phyloP scores from a whole-genome alignment of 2,888 invertebrate genomes.

The Epiblema foenella region DNA sequence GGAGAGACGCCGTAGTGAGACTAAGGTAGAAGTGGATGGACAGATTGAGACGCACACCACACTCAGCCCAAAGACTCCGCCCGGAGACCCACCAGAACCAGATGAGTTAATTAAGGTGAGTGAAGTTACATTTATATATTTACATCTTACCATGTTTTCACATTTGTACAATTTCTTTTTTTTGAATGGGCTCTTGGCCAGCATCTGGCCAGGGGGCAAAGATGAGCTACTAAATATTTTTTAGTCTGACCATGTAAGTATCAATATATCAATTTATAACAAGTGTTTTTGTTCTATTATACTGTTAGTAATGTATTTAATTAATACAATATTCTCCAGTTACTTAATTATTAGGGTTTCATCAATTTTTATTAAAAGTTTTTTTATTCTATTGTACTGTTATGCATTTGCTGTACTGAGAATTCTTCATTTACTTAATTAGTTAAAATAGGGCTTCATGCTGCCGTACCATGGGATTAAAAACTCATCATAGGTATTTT shows the following conservation, averaged over 20 bases:
- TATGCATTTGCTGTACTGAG: too few relatives aligned
- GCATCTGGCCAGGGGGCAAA: too few relatives aligned
- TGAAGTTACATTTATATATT: not conserved
- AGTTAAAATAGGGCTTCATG: not conserved
- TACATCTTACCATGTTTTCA: too few relatives aligned
- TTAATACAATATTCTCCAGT: too few relatives aligned
- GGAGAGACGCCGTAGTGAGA: conserved; percentile 75
- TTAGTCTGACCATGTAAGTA: too few relatives aligned
- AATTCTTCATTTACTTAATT: not conserved
- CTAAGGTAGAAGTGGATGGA: conserved; percentile 87
- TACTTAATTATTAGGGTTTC: too few relatives aligned
- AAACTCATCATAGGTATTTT: not conserved
- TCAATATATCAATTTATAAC: too few relatives aligned
- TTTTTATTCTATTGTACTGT: too few relatives aligned
- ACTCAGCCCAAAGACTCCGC: conserved; percentile 91
- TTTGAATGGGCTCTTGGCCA: too few relatives aligned
- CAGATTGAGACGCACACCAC: conserved; percentile 91
- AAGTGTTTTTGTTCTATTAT: too few relatives aligned
- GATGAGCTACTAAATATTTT: too few relatives aligned
- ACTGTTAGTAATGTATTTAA: not conserved
- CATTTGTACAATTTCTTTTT: not conserved
- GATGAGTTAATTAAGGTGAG: conserved; percentile 94
- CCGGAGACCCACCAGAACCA: conserved; percentile 95
- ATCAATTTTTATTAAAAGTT: too few relatives aligned
- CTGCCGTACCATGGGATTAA: not conserved